Evolutionary conservation across 2,888 invertebrate species (phyloP).

Genomic region (Himalopsyche anomala): DNA sequence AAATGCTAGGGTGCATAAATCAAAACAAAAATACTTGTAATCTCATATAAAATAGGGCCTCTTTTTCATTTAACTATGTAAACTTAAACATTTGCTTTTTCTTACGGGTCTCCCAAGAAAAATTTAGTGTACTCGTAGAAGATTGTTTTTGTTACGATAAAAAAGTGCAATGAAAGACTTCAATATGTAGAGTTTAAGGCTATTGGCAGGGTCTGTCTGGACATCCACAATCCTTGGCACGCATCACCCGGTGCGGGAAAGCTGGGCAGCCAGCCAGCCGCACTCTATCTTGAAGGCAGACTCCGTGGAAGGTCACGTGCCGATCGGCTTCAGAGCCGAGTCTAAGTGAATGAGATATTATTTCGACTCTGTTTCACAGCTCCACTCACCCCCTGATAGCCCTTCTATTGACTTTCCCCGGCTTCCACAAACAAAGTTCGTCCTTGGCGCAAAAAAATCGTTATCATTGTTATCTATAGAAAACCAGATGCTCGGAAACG

Average conservation of each 20-base stretch:
- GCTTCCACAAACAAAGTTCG: neutral
- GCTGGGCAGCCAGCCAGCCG: slow-evolving; percentile 26
- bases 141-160: too few relatives aligned
- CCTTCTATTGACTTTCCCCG: slow-evolving; percentile 10
- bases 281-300: neutral
- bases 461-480: slow-evolving; percentile 7
- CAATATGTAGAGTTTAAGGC: neutral
- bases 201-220: slow-evolving; percentile 10
- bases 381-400: neutral
- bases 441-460: slow-evolving; percentile 1
- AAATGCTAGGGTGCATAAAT: too few relatives aligned
- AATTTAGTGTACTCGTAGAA: too few relatives aligned
- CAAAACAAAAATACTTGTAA: too few relatives aligned
- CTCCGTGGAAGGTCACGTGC: slow-evolving; percentile 6
- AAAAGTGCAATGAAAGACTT: too few relatives aligned
- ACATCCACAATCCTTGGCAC: neutral
- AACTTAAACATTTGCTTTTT: too few relatives aligned
- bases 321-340: neutral
- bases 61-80: too few relatives aligned
- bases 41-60: too few relatives aligned
- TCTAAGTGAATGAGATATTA: neutral
- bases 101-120: too few relatives aligned
- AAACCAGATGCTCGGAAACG: neutral
- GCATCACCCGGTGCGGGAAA: neutral
- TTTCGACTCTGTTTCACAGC: neutral